Percentiles rank a stretch among this genome's conserved stretches.
Conservation (phyloP, 2,113 vertebrate species). For the Marmota monax region DNA sequence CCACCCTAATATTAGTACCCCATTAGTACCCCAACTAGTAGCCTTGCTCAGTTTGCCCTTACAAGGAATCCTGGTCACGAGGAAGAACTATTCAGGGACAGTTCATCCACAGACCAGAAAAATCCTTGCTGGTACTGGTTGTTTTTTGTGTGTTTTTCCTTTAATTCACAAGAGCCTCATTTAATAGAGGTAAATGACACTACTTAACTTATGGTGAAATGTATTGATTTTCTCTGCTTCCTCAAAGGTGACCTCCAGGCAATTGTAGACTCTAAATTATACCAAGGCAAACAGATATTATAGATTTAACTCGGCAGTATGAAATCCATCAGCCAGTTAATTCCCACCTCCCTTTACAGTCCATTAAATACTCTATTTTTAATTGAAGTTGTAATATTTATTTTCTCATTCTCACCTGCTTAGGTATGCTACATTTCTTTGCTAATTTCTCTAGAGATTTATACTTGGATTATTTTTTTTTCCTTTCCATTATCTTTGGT, state of each 20-base stretch:
- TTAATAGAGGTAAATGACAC: constrained; percentile 72
- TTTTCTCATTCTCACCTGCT: constrained; percentile 88
- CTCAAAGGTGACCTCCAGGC: constrained; percentile 84
- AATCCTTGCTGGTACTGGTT: not conserved
- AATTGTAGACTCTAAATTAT: constrained; percentile 83
- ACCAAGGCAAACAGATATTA: constrained; percentile 84
- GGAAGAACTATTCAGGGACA: not conserved
- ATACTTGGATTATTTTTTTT: constrained; percentile 80
- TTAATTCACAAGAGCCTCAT: constrained; percentile 44
- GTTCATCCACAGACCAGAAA: not conserved
- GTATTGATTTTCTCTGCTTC: constrained; percentile 74
- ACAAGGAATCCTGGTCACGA: not conserved
- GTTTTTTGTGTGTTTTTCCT: not conserved
- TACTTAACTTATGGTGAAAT: constrained; percentile 77
- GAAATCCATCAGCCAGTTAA: constrained; percentile 86
- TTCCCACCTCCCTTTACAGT: constrained; percentile 87
- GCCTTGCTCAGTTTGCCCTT: not conserved
- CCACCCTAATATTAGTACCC: not conserved
- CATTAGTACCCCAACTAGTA: not conserved
- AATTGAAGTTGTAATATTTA: constrained; percentile 91
- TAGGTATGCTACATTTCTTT: constrained; percentile 86
- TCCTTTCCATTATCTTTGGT: constrained; percentile 84
- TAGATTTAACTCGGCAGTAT: constrained; percentile 85
- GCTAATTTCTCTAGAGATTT: constrained; percentile 89
- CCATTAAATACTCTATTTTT: constrained; percentile 90